A percentile compares a stretch with the other conserved stretches of the same genome.
phyloP scores from a whole-genome alignment of 2,888 invertebrate species.

The Erebia epiphron region DNA sequence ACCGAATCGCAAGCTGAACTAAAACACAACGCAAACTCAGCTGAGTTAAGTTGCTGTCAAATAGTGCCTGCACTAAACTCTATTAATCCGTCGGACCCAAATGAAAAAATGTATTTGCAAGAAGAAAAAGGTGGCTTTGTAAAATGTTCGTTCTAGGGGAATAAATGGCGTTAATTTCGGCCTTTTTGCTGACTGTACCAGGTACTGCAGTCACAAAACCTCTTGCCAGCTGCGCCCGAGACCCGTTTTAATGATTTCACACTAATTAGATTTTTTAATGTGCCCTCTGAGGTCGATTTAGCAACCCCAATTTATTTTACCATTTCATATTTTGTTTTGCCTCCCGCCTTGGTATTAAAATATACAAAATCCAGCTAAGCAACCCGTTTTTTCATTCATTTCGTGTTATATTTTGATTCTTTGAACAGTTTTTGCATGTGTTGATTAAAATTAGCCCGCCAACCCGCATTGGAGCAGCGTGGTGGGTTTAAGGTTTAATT shows the following conservation, averaged over 20 bases:
- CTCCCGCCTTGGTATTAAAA: constrained; percentile 17
- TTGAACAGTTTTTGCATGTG: not conserved
- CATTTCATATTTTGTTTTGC: constrained; percentile 33
- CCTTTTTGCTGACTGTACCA: constrained; percentile 12
- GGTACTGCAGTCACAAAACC: constrained; percentile 34
- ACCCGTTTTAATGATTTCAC: constrained; percentile 59
- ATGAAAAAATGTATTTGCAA: no score
- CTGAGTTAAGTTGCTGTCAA: no score
- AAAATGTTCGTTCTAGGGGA: not conserved
- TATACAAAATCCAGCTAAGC: constrained; percentile 20
- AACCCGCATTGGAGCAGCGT: no score
- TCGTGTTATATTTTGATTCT: not conserved
- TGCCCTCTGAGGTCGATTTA: constrained; percentile 57
- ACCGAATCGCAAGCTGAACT: no score
- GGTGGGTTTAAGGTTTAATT: no score
- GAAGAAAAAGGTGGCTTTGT: not conserved
- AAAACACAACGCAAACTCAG: no score
- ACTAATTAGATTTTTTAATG: constrained; percentile 65
- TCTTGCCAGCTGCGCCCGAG: constrained; percentile 44
- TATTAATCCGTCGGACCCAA: no score
- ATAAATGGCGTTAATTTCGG: constrained; percentile 20
- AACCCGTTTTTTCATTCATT: constrained; percentile 4
- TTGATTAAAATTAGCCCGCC: not conserved
- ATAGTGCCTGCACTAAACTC: no score
- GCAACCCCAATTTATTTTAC: constrained; percentile 52